A percentile compares a stretch with the other conserved stretches of the same genome.
Evolutionary conservation across 2,888 invertebrate genomes (phyloP).

Genomic region (Tholera decimalis): DNA sequence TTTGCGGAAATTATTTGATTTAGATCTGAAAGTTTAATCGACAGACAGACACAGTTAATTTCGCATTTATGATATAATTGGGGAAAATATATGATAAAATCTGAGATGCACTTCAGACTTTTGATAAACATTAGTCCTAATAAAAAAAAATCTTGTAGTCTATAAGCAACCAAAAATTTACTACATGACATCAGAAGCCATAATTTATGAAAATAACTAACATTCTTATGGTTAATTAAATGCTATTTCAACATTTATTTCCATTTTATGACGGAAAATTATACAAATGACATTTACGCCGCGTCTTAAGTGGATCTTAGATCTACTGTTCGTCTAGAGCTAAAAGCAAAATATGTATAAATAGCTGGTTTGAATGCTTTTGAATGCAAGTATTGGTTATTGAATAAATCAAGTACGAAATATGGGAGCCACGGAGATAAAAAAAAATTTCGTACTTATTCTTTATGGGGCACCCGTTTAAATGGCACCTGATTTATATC

Average conservation of each 20-base stretch:
- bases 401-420: slow-evolving; percentile 14
- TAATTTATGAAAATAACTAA: slow-evolving; percentile 23
- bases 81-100: too few relatives aligned
- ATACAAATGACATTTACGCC: slow-evolving; percentile 48
- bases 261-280: slow-evolving; percentile 43
- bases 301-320: slow-evolving; percentile 24
- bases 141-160: background rate
- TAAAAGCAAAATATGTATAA: slow-evolving; percentile 7
- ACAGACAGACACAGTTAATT: too few relatives aligned
- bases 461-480: too few relatives aligned
- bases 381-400: slow-evolving; percentile 11
- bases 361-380: slow-evolving; percentile 10
- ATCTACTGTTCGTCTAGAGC: slow-evolving; percentile 11
- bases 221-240: slow-evolving; percentile 34
- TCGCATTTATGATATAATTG: too few relatives aligned
- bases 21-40: too few relatives aligned
- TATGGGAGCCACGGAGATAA: too few relatives aligned
- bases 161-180: background rate
- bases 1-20: too few relatives aligned
- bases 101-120: slow-evolving; percentile 11
- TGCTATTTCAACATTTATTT: slow-evolving; percentile 36
- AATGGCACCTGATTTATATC: too few relatives aligned
- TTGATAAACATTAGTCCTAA: slow-evolving; percentile 17
- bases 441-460: too few relatives aligned
- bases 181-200: slow-evolving; percentile 1